phyloP scores from a whole-genome alignment of 2,797 vertebrate genomes.

The Cirrhinus molitorella region DNA sequence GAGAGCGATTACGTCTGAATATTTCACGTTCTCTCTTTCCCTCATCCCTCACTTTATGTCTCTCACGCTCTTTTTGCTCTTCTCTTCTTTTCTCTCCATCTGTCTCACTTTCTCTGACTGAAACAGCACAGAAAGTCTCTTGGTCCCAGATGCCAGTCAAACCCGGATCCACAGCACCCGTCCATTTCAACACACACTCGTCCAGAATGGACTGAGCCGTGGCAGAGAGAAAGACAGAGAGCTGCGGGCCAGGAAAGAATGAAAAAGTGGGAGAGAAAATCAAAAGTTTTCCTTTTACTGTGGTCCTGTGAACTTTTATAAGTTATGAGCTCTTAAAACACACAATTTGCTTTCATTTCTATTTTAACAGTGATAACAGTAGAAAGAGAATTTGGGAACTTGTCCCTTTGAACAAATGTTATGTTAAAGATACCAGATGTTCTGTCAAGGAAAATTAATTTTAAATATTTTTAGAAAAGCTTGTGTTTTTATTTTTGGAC shows the following conservation, averaged over 20 bases:
- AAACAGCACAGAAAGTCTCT: constrained; percentile 72
- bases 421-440: background rate
- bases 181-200: constrained; percentile 82
- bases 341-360: background rate
- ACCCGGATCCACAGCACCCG: constrained; percentile 74
- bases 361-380: background rate
- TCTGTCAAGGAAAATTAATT: background rate
- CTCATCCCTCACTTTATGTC: constrained; percentile 36
- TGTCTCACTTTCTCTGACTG: constrained; percentile 71
- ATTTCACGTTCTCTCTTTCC: constrained; percentile 69
- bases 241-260: constrained; percentile 13
- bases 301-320: background rate
- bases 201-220: constrained; percentile 83
- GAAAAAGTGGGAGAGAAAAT: constrained; percentile 53
- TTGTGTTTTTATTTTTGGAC: background rate
- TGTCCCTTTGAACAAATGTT: background rate
- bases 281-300: background rate
- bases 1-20: constrained; percentile 81
- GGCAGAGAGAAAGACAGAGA: constrained; percentile 69
- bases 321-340: background rate
- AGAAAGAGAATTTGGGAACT: background rate
- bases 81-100: constrained; percentile 62
- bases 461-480: background rate
- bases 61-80: constrained; percentile 23
- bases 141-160: constrained; percentile 87